Conservation (phyloP, 2,888 invertebrate genomes). For the Pachliopta kotzebuea region DNA sequence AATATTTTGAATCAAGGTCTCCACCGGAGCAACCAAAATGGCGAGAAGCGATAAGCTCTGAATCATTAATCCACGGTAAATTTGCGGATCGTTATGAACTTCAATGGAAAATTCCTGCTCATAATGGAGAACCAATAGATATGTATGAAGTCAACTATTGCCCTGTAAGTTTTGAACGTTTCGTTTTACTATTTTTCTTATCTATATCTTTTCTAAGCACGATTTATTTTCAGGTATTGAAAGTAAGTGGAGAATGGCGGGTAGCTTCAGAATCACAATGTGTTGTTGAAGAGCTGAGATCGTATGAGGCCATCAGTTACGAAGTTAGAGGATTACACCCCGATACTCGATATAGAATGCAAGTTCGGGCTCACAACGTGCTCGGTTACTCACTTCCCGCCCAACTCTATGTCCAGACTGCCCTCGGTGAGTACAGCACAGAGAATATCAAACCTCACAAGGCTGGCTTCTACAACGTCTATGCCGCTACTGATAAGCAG, state of each 20-base stretch:
- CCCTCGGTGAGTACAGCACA: constrained; percentile 89
- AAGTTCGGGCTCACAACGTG: constrained; percentile 91
- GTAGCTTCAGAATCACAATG: constrained; percentile 78
- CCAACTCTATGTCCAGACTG: constrained; percentile 90
- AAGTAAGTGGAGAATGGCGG: constrained; percentile 85
- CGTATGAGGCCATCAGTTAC: constrained; percentile 82
- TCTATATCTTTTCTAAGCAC: not conserved
- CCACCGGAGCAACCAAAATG: constrained; percentile 84
- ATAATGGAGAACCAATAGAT: constrained; percentile 94
- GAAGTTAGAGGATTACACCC: constrained; percentile 86
- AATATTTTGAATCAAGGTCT: constrained; percentile 62
- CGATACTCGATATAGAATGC: constrained; percentile 91
- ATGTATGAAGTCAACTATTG: constrained; percentile 90
- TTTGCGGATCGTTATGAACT: constrained; percentile 90
- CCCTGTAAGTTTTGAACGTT: constrained; percentile 80
- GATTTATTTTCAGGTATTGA: constrained; percentile 77
- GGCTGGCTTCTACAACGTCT: constrained; percentile 76
- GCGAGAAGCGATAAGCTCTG: constrained; percentile 66
- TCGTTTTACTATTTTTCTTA: not conserved
- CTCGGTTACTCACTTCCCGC: constrained; percentile 91
- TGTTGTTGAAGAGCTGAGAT: constrained; percentile 80
- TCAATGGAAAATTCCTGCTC: constrained; percentile 91
- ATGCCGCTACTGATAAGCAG: constrained; percentile 62
- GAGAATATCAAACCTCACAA: constrained; percentile 69
- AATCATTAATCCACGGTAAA: constrained; percentile 69